Evolutionary conservation across 2,797 vertebrate species (phyloP).

Genomic region (Bucorvus abyssinicus): DNA sequence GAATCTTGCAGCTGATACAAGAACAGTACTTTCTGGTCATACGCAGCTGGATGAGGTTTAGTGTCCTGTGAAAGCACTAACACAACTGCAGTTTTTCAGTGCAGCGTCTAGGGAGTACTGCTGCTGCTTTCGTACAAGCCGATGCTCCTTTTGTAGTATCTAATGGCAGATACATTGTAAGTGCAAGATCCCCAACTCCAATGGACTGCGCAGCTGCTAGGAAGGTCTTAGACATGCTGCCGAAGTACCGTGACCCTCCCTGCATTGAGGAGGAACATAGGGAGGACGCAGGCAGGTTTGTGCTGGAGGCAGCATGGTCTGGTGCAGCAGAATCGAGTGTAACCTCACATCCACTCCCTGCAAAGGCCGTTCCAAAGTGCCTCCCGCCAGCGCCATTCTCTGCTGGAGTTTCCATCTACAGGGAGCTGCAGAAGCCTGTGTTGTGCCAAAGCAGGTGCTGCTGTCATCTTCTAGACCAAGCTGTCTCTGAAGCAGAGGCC

Average conservation of each 20-base stretch:
- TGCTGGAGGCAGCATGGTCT: neutral
- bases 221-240: neutral
- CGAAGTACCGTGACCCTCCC: neutral
- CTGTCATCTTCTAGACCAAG: neutral
- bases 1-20: neutral
- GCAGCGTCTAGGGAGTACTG: neutral
- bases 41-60: neutral
- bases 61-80: neutral
- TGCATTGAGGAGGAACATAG: neutral
- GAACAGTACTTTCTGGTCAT: neutral
- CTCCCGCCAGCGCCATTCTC: neutral
- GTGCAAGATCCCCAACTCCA: neutral
- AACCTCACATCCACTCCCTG: neutral
- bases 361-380: neutral
- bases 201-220: neutral
- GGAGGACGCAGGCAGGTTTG: neutral
- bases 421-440: neutral
- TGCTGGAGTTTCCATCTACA: neutral
- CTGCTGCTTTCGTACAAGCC: too few relatives aligned
- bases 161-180: neutral
- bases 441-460: too few relatives aligned
- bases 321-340: neutral
- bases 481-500: neutral
- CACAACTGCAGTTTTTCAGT: neutral
- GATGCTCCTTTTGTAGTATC: too few relatives aligned